Percentiles rank a stretch among this genome's conserved stretches.
Evolutionary conservation across 1,140 invertebrate genomes (phyloP).

Genomic region (Trinorchestia longiramus): DNA sequence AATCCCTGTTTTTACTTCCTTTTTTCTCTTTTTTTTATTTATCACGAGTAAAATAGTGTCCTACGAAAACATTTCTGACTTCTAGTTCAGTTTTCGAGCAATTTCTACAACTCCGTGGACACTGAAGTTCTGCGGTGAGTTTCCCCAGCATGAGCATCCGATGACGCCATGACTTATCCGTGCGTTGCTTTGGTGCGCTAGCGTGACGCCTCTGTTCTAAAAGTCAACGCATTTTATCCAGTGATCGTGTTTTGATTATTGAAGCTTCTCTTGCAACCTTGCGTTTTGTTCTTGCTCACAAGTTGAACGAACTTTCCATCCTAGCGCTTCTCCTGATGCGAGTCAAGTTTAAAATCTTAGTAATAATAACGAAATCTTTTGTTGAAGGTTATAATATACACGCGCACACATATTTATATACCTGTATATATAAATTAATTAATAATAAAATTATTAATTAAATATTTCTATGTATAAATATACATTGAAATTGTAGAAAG

Average conservation of each 20-base stretch:
- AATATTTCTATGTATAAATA: no score
- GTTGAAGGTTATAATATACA: neutral
- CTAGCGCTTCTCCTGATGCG: neutral
- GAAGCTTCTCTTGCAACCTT: neutral
- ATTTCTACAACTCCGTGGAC: neutral
- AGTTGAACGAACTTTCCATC: constrained; percentile 30
- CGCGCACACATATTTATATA: no score
- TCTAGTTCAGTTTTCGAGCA: neutral
- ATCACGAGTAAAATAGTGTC: no score
- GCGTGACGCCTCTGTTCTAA: constrained; percentile 18
- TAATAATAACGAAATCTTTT: neutral
- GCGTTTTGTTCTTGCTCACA: neutral
- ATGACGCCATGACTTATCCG: neutral
- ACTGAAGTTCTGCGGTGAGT: neutral
- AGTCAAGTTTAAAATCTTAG: neutral
- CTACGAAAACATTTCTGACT: neutral
- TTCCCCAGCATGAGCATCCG: neutral
- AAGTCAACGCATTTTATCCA: constrained; percentile 10
- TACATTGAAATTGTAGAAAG: no score
- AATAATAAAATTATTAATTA: no score
- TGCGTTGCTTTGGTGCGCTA: neutral
- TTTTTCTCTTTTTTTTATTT: neutral
- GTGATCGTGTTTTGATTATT: neutral
- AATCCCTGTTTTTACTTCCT: neutral
- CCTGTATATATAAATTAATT: no score